phyloP scores from a whole-genome alignment of 2,113 vertebrate species.

The Rhagologus leucostigma region DNA sequence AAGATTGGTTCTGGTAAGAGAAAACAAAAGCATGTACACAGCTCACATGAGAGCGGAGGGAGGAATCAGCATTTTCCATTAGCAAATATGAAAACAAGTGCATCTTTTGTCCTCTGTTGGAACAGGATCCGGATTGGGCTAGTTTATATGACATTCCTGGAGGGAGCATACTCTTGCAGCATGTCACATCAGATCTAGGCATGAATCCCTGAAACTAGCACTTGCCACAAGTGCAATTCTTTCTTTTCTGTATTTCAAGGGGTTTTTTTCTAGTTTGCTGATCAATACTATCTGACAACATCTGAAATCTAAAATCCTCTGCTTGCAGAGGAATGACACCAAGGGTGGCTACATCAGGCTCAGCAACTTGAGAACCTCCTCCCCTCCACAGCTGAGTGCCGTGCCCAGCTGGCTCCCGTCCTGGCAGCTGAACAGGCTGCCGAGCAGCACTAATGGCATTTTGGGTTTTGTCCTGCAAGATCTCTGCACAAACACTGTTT shows the following conservation, averaged over 20 bases:
- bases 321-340: not conserved
- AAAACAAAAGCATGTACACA: not conserved
- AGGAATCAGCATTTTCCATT: not conserved
- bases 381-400: rapidly evolving
- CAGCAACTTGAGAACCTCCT: not conserved
- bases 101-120: not conserved
- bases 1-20: not conserved
- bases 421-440: not conserved
- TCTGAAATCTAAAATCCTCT: not conserved
- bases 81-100: not conserved
- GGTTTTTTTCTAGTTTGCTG: not conserved
- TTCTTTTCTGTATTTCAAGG: not conserved
- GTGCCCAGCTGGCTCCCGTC: not conserved
- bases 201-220: not conserved
- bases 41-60: not conserved
- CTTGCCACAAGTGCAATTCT: not conserved
- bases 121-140: not conserved
- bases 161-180: not conserved
- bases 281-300: not conserved
- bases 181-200: not conserved
- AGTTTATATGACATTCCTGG: not conserved
- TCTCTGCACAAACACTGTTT: not conserved
- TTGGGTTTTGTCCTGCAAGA: not conserved
- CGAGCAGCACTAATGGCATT: not conserved
- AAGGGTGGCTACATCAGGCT: not conserved